Conservation (phyloP, 2,888 invertebrate genomes). For the Dasypogon diadema region DNA sequence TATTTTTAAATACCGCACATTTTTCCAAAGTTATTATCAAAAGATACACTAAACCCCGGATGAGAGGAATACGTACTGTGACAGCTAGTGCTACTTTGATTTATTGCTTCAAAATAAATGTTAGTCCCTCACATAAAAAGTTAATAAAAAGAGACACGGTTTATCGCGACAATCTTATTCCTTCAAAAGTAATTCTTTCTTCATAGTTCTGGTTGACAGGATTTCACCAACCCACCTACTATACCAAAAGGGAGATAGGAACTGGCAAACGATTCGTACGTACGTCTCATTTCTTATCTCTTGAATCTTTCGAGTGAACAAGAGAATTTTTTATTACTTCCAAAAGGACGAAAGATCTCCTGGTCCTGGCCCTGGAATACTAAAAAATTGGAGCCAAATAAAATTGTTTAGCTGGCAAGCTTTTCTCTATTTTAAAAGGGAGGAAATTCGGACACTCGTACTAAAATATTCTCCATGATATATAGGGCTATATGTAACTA, state of each 20-base stretch:
- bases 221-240: constrained; percentile 24
- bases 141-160: constrained; percentile 32
- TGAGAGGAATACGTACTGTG: too few species aligned
- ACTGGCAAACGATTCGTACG: constrained; percentile 37
- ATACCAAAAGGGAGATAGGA: neutral
- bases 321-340: constrained; percentile 49
- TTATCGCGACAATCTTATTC: constrained; percentile 41
- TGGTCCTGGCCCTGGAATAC: neutral
- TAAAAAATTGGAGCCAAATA: constrained; percentile 52
- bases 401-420: constrained; percentile 52
- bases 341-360: constrained; percentile 10
- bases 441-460: constrained; percentile 50
- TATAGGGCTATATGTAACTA: constrained; percentile 1
- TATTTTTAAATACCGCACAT: too few species aligned
- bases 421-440: constrained; percentile 40
- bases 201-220: constrained; percentile 26
- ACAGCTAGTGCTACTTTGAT: too few species aligned
- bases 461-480: constrained; percentile 43
- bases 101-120: too few species aligned
- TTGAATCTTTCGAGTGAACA: constrained; percentile 46
- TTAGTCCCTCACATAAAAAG: neutral
- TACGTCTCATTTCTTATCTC: constrained; percentile 50
- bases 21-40: too few species aligned
- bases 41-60: too few species aligned
- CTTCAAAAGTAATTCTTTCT: constrained; percentile 28